Base-by-base conservation (phyloP, 2,888 invertebrate genomes). In the Hanleya hanleyi region DNA sequence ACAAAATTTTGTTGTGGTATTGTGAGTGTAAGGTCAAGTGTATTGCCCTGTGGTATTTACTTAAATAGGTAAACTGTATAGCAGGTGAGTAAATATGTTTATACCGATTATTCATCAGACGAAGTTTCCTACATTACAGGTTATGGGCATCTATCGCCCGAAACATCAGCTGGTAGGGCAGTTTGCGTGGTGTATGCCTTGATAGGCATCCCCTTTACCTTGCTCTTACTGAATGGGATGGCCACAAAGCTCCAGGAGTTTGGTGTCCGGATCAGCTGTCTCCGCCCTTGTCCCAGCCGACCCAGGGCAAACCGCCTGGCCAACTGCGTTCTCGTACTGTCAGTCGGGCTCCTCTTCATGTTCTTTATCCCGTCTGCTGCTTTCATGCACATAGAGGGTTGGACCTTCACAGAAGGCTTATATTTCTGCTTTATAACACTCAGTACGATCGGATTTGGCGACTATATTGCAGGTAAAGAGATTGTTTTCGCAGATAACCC, bases 341-440 rank as follows among this genome's bases (percentile, higher is more conserved):
- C 79, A 1, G 75, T 85, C 26, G 84, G 86, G 0, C 68, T 84
- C 18, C 72, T 82, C 6, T 68, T 86, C 67, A 78, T 84, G 73
- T 86, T 86, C 70, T 73, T 83, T 0, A 80, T 80, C 0, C 86
- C 86, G 9, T 81, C 84, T 15, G 73, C 78, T 51, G 74, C 83
- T 62, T 84, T 86, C 67, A 80, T 78, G 69, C 71, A 81, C 22
- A 84, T 86, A 6, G 87, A 87, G 67, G 81, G 81, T 29, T 87
- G 87, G 87, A 73, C 77, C 47, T 77, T 84, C 71, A 77, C 86
- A 77, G 85, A 86, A 61, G 81, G 83, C 0, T 71, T 87, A 32
- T 88, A 88, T 66, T 86, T 84, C 72, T 85, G 85, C 61, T 85
- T 85, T 75, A 84, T 84, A 1, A 86, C 86, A 0, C 79, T 86